phyloP scores from a whole-genome alignment of 1,140 invertebrate genomes.

The Aplysia californica region DNA sequence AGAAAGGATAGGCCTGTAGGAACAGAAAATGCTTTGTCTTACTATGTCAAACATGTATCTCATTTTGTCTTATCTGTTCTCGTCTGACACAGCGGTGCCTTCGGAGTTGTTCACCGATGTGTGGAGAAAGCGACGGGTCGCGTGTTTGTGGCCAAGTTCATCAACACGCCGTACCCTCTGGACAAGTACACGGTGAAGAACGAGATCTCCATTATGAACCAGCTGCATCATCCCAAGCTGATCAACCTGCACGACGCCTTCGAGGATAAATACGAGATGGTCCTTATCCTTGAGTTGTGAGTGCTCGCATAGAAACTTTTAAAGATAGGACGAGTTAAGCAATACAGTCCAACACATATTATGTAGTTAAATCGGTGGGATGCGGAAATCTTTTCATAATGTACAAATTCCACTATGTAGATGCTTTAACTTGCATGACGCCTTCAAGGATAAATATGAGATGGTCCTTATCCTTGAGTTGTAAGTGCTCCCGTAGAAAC shows the following conservation, averaged over 20 bases:
- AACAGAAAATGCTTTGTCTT: no score
- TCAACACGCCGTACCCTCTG: conserved; percentile 93
- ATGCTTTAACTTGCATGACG: conserved; percentile 96
- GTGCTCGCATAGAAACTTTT: no score
- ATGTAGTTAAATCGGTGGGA: no score
- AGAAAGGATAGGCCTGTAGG: no score
- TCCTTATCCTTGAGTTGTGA: conserved; percentile 99
- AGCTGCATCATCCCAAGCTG: conserved; percentile 95
- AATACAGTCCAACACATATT: no score
- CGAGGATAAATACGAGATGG: conserved; percentile 91
- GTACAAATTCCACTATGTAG: no score
- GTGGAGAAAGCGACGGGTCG: conserved; percentile 95
- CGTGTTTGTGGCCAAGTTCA: conserved; percentile 99
- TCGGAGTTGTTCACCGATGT: conserved; percentile 98
- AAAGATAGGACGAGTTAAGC: no score
- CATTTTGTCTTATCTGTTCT: no score
- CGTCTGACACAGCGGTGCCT: conserved; percentile 92
- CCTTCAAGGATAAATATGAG: conserved; percentile 89
- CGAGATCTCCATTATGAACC: conserved; percentile 99
- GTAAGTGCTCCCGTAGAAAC: no score
- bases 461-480: conserved; percentile 99
- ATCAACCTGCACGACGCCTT: conserved; percentile 99
- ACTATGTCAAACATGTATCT: no score
- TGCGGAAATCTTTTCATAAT: no score
- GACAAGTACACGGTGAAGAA: conserved; percentile 97